A percentile compares a stretch with the other conserved stretches of the same genome.
Evolutionary conservation across 2,113 vertebrate genomes (phyloP).

Genomic region (Myiozetetes cayanensis): DNA sequence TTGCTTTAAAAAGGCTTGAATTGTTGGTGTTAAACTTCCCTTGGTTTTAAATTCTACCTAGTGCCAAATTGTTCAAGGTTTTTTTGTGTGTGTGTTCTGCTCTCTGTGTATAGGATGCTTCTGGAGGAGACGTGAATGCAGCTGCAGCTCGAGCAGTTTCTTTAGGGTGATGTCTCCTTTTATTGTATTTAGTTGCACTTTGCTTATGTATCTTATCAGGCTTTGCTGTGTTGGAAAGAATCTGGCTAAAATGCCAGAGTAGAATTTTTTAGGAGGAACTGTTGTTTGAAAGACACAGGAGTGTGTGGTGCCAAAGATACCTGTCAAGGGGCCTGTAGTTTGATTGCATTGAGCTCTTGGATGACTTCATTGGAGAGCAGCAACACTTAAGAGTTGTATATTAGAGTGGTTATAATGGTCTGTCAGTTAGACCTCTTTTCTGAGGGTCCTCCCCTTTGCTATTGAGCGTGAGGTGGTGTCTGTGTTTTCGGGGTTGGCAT

Average conservation of each 20-base stretch:
- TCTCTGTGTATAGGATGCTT: not conserved
- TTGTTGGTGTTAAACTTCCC: not conserved
- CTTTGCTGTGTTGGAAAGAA: not conserved
- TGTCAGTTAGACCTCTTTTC: not conserved
- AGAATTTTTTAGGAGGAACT: not conserved
- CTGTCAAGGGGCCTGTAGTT: not conserved
- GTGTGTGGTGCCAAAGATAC: not conserved
- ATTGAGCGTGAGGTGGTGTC: not conserved
- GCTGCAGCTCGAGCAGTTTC: not conserved
- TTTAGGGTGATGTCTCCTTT: not conserved
- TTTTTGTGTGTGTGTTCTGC: not conserved
- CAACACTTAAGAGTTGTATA: not conserved
- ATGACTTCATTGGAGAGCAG: not conserved
- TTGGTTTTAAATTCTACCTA: not conserved
- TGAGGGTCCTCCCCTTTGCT: not conserved
- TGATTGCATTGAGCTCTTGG: not conserved
- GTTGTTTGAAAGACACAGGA: fast-evolving
- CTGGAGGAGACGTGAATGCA: not conserved
- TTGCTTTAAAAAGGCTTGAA: not conserved
- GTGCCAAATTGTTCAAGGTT: not conserved
- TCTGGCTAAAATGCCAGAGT: not conserved
- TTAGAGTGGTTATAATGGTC: not conserved
- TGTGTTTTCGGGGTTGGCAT: not conserved
- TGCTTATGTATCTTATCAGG: not conserved
- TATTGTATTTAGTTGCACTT: not conserved